Conservation (phyloP, 2,888 invertebrate genomes). For the Clanis bilineata region DNA sequence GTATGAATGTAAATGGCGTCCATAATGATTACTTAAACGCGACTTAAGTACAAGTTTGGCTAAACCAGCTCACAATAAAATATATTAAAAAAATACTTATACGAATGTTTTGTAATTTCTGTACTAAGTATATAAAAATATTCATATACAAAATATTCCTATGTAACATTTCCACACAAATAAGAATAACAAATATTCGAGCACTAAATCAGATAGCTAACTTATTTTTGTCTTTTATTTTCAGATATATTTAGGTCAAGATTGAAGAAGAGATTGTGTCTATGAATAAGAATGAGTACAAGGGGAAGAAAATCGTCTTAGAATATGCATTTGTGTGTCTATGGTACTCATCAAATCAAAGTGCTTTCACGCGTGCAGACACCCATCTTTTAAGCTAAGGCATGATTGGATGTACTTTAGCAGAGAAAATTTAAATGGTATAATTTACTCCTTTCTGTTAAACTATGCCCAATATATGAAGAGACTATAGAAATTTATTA, state of each 20-base stretch:
- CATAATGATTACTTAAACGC: neutral
- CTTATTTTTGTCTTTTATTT: neutral
- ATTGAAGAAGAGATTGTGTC: conserved; percentile 9
- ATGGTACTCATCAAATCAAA: neutral
- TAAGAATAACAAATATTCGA: neutral
- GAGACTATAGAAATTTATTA: no score
- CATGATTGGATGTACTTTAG: no score
- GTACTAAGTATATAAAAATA: neutral
- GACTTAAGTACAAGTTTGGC: neutral
- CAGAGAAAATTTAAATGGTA: no score
- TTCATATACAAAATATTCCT: no score
- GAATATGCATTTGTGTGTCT: neutral
- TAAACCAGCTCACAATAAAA: neutral
- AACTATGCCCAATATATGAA: no score
- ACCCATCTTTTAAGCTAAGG: neutral
- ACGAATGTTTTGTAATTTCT: no score
- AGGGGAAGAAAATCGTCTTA: conserved; percentile 7
- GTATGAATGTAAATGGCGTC: neutral
- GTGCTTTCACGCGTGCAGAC: neutral
- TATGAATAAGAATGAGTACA: conserved; percentile 6
- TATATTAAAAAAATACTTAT: neutral
- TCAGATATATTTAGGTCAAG: conserved; percentile 8
- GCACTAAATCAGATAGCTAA: neutral
- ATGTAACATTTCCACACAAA: neutral
- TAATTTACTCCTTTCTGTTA: no score